Evolutionary conservation across 2,888 invertebrate genomes (phyloP), one percentile per base, ranked within the genome.

Genomic region (Ectobius pallidus): DNA sequence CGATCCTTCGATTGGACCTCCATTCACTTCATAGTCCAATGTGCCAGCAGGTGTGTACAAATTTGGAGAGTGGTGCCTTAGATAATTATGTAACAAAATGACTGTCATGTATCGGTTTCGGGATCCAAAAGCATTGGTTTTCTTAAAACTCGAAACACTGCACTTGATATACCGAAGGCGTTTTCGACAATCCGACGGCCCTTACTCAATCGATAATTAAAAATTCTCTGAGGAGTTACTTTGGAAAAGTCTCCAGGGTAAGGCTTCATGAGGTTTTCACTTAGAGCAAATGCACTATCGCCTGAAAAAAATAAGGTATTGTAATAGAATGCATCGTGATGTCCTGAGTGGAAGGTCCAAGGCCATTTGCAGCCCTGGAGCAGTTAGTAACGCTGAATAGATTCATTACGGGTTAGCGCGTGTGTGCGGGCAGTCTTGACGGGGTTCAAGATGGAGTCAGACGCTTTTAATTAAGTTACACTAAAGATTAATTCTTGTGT

Each of bases 171-270:
- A 14, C 77, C 76, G 70, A 78, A 77, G 16, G 44, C 71, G 74
- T 78, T 76, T 75, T 80, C 80, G 49, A 80, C 78, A 34, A 79
- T 77, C 69, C 77, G 73, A 11, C 77, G 72, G 27, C 73, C 76
- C 69, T 78, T 75, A 63, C 77, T 77, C 32, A 78, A 74, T 18
- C 79, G 70, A 70, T 79, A 80, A 75, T 80, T 80, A 74, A 78
- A 80, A 42, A 80, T 77, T 72, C 76, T 77, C 74, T 78, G 69
- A 11, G 27, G 25, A 44, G 72, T 61, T 22, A 3, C 18, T n/a
- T 46, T 46, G n/a, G 46, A 7, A 46, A n/a, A n/a, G 18, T n/a
- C 18, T 4, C 46, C 46, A 9, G 46, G 46, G n/a, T 46, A 46
- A 4, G 46, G 46, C n/a, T 34, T 34, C 34, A 34, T 34, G 34